Evolutionary conservation across 2,797 vertebrate genomes (phyloP).

Genomic region (Australoheros facetus): DNA sequence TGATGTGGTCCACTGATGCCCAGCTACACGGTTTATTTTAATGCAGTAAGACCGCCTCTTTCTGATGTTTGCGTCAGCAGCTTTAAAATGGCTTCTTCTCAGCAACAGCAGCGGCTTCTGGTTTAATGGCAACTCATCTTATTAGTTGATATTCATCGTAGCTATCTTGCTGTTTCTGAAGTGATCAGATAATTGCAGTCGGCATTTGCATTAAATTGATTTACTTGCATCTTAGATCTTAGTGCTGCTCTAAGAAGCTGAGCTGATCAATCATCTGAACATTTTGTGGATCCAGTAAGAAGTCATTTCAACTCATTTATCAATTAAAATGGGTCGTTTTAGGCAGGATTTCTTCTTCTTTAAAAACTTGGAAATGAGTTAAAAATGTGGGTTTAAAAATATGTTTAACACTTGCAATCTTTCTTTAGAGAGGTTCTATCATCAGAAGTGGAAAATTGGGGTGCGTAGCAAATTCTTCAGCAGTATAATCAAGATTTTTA

Average conservation of each 20-base stretch:
- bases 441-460: neutral
- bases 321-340: neutral
- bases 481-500: neutral
- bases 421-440: neutral
- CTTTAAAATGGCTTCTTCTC: slow-evolving; percentile 17
- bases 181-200: neutral
- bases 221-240: neutral
- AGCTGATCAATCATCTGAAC: neutral
- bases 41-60: neutral
- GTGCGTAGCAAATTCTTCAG: neutral
- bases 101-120: neutral
- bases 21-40: neutral
- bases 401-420: neutral
- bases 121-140: neutral
- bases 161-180: neutral
- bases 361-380: neutral
- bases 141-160: neutral
- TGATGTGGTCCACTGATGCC: neutral
- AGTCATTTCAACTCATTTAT: neutral
- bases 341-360: neutral
- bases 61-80: neutral
- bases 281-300: neutral
- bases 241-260: neutral
- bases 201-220: neutral
- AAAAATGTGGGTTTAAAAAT: neutral